Base-by-base conservation (phyloP, 2,888 invertebrate genomes). In the Caenorhabditis afra region DNA sequence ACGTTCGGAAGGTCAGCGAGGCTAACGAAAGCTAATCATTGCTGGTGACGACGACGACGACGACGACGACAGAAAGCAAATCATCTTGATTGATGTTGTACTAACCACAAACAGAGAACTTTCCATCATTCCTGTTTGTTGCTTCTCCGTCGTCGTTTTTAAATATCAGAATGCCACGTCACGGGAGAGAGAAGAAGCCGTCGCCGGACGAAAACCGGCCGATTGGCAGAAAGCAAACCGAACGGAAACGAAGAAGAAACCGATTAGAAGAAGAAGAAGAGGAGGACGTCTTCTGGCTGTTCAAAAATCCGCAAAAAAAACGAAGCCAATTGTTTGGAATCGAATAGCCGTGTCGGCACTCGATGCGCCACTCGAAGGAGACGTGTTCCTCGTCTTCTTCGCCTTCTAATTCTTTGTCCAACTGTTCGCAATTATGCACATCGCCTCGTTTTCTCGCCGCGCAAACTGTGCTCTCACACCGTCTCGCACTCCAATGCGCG, bases 291-390 rank as follows among this genome's bases (percentile, higher is more conserved):
- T 45, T 29, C 16, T 23, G 23, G 1, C 1, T n/a, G 23, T 23
- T 16, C 22, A n/a, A 53, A 67, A 58, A 67, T 58, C 58, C 57
- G 41, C 49, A 41, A 37, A 67, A 58, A 44, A 37, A 52, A 52
- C n/a, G 23, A 14, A 14, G 12, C n/a, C n/a, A 47, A 55, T 55
- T 65, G 45, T 47, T 47, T 20, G 12, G 55, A 58, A 57, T 57
- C 45, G 47, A 66, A 45, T 57, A 45, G 67, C 49, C 45, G 47
- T 67, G 66, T 57, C 66, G 35, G n/a, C 39, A 50, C 37, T 47
- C n/a, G 53, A 45, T 47, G 52, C 41, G 49, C 67, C 67, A 67
- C 67, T 67, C 58, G 58, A 67, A 57, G 35, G 41, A 39, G 50
- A 52, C 64, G 22, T 23, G 44, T 65, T 50, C 39, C 37, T 23